These are phyloP conservation scores for Endomychus coccineus DNA, from an alignment of 2,888 invertebrate genomes.

Conservation along the genomic window DNA sequence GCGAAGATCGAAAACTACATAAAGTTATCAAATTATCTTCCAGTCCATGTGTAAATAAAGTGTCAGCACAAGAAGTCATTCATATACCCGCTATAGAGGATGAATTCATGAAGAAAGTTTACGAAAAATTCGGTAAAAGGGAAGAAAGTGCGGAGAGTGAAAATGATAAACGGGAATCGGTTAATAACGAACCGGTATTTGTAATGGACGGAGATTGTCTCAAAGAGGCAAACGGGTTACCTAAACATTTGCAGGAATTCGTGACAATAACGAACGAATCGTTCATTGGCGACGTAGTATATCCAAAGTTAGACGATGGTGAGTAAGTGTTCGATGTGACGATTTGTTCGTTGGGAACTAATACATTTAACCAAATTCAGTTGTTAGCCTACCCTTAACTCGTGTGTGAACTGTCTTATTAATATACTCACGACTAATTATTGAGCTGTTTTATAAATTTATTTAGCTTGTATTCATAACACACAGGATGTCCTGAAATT, in stretches of 20 bases:
- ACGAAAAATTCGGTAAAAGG: constrained; percentile 50
- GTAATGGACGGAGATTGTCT: constrained; percentile 61
- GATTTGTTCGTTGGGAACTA: too few species aligned
- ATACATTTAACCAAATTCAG: too few species aligned
- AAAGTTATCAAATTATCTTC: constrained; percentile 75
- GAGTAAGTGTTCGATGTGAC: too few species aligned
- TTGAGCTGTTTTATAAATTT: too few species aligned
- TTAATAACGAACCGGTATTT: constrained; percentile 42
- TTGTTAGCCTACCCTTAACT: too few species aligned
- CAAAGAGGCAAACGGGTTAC: constrained; percentile 57
- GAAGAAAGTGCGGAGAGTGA: constrained; percentile 27
- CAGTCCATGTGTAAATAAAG: constrained; percentile 41
- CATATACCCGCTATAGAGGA: constrained; percentile 55
- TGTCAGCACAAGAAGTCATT: constrained; percentile 38
- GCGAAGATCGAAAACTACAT: constrained; percentile 69
- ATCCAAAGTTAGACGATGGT: too few species aligned
- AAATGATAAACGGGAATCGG: constrained; percentile 33
- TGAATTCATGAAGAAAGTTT: constrained; percentile 72
- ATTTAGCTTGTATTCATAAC: too few species aligned
- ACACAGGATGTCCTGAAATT: too few species aligned
- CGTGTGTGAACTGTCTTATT: too few species aligned
- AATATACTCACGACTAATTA: too few species aligned
- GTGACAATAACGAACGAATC: constrained; percentile 46
- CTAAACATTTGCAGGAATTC: constrained; percentile 73
- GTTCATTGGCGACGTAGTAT: too few species aligned